Conservation (phyloP, 2,797 vertebrate genomes). For the Linurgus olivaceus region DNA sequence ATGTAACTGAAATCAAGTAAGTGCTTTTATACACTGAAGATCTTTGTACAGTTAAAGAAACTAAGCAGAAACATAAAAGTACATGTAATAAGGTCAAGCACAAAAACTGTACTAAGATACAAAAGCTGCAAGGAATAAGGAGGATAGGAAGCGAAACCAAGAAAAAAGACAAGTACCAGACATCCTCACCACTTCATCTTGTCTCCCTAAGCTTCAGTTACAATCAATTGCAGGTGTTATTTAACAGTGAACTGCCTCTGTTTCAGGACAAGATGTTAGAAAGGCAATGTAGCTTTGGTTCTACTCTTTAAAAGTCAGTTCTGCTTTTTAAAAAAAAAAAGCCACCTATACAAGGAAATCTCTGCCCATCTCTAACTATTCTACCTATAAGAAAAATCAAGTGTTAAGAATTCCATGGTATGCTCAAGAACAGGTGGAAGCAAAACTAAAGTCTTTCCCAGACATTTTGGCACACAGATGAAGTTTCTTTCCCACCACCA, state of each 20-base stretch:
- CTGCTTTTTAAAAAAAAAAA: background rate
- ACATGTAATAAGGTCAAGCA: background rate
- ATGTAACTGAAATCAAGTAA: background rate
- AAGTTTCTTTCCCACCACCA: background rate
- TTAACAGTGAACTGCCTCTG: background rate
- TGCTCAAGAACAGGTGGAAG: background rate
- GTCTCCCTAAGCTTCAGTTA: background rate
- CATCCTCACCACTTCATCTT: background rate
- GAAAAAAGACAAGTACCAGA: background rate
- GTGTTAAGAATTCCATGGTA: background rate
- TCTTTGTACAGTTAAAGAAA: background rate
- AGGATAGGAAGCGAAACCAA: background rate
- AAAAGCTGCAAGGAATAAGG: conserved; percentile 1
- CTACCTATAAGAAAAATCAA: background rate
- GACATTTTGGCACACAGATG: background rate
- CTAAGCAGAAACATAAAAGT: background rate
- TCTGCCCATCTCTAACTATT: background rate
- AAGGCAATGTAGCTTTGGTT: background rate
- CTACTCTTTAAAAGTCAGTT: background rate
- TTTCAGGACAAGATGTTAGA: background rate
- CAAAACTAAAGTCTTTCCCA: background rate
- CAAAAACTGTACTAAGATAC: background rate
- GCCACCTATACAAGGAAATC: background rate
- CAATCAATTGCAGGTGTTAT: background rate
- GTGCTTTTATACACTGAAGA: background rate